A percentile compares a stretch with the other conserved stretches of the same genome.
These are phyloP conservation scores for Coleophora flavipennella DNA, from an alignment of 2,888 invertebrate species.

Conservation along the genomic window DNA sequence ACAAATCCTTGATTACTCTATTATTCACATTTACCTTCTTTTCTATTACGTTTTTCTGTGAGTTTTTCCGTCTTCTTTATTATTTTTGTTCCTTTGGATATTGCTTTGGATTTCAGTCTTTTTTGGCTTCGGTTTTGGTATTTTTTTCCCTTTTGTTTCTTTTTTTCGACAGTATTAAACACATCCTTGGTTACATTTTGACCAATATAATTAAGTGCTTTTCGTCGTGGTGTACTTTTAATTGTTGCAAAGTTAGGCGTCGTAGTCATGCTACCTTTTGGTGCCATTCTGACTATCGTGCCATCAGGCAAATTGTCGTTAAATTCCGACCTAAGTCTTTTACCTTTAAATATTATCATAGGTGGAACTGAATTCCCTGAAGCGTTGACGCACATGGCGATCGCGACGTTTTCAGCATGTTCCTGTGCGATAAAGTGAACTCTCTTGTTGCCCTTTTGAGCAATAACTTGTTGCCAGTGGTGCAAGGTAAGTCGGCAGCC, in stretches of 20 bases:
- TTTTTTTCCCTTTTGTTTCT: background rate
- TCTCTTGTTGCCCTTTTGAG: conserved; percentile 3
- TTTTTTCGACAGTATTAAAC: conserved; percentile 1
- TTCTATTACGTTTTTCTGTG: no score
- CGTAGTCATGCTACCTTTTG: conserved; percentile 14
- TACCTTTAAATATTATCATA: conserved; percentile 10
- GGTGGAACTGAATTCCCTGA: conserved; percentile 8
- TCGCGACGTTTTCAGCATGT: conserved; percentile 13
- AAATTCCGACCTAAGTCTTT: conserved; percentile 10
- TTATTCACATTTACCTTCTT: no score
- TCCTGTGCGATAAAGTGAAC: conserved; percentile 9
- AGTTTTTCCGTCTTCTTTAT: no score
- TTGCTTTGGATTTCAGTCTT: background rate
- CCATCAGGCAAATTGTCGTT: conserved; percentile 13
- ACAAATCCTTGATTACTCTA: background rate
- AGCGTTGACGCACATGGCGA: conserved; percentile 9
- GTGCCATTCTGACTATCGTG: conserved; percentile 11
- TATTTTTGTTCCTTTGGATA: no score
- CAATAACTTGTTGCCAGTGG: conserved; percentile 1
- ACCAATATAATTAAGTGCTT: conserved; percentile 13
- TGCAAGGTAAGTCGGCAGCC: conserved; percentile 4
- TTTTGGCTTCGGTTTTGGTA: background rate
- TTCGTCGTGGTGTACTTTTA: conserved; percentile 10
- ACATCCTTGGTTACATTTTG: conserved; percentile 13
- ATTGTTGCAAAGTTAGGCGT: conserved; percentile 10